Evolutionary conservation across 1,140 invertebrate species (phyloP).

Genomic region (Ips typographus): DNA sequence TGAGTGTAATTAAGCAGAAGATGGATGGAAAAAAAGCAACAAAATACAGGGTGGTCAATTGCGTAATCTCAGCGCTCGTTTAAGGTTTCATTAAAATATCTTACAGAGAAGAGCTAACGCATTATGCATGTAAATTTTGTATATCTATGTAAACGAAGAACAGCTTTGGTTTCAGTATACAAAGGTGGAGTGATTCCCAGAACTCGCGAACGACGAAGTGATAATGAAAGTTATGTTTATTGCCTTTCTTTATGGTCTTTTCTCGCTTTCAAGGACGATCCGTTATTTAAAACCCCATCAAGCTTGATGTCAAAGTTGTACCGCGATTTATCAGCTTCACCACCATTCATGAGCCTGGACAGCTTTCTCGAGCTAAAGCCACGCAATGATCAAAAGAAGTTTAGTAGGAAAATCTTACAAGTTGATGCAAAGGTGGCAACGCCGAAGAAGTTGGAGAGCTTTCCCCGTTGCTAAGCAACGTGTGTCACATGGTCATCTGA

Average conservation of each 20-base stretch:
- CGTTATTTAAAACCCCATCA: neutral
- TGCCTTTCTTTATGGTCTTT: constrained; percentile 2
- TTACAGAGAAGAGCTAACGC: constrained; percentile 1
- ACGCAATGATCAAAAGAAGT: no score
- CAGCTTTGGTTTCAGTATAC: constrained; percentile 6
- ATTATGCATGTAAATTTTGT: constrained; percentile 6
- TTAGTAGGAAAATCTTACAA: no score
- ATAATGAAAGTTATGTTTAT: constrained; percentile 7
- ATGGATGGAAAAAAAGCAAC: no score
- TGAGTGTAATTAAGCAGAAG: no score
- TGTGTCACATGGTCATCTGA: neutral
- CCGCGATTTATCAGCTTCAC: neutral
- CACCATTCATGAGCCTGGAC: neutral
- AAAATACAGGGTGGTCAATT: neutral
- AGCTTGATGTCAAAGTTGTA: neutral
- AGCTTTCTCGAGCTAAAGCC: neutral
- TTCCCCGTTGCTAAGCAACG: neutral
- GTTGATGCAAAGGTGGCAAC: neutral
- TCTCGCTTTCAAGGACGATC: neutral
- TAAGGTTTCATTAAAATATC: constrained; percentile 4
- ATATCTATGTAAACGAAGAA: constrained; percentile 5
- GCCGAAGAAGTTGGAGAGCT: neutral
- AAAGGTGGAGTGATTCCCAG: constrained; percentile 2
- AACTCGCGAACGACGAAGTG: constrained; percentile 3
- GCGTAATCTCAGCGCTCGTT: neutral